Evolutionary conservation across 2,797 vertebrate species (phyloP).

Genomic region (Halcyon badia): DNA sequence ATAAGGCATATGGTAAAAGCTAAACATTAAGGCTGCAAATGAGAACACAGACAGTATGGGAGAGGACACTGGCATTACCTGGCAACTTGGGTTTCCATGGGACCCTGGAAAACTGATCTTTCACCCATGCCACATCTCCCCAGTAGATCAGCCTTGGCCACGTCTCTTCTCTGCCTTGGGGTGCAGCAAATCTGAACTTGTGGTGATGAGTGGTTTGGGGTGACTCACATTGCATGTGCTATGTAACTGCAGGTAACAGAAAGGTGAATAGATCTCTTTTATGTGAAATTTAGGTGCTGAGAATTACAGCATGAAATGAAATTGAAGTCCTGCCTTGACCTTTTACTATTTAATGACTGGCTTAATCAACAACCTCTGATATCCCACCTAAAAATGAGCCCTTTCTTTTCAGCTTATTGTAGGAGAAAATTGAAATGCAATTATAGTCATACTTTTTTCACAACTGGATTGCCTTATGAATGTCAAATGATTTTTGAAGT

Average conservation of each 20-base stretch:
- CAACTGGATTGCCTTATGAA: neutral
- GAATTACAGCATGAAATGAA: neutral
- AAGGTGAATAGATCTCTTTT: neutral
- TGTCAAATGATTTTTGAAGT: neutral
- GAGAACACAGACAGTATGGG: neutral
- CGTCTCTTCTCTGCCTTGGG: rapidly evolving
- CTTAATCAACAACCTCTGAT: neutral
- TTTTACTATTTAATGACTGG: neutral
- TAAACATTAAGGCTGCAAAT: neutral
- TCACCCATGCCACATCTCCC: rapidly evolving
- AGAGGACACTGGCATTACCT: neutral
- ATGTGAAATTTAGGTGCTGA: neutral
- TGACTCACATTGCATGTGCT: rapidly evolving
- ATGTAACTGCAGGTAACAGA: neutral
- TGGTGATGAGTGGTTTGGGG: neutral
- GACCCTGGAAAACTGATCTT: neutral
- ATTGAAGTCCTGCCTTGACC: neutral
- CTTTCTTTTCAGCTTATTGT: neutral
- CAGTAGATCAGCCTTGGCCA: neutral
- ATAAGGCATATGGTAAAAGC: neutral
- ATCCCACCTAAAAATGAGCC: neutral
- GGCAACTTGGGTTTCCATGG: neutral
- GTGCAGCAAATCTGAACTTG: neutral
- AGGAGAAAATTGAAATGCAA: neutral
- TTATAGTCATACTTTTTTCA: neutral